phyloP scores from a whole-genome alignment of 2,113 vertebrate species.

The Alectura lathami region DNA sequence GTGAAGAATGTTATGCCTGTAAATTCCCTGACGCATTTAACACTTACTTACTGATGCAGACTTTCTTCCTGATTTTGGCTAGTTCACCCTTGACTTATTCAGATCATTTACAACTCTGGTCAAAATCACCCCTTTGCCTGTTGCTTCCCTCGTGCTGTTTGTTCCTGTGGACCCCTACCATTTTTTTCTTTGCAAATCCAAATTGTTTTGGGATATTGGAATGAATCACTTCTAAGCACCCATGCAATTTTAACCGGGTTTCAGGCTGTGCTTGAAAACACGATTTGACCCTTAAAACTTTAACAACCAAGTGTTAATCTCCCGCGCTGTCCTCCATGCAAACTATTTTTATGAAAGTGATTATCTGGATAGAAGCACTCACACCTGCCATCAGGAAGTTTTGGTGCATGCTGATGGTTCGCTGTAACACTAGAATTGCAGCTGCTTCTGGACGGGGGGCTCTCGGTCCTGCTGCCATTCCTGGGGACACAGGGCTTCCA shows the following conservation, averaged over 20 bases:
- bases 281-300: neutral
- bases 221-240: neutral
- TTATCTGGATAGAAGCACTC: neutral
- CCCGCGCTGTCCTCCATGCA: neutral
- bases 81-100: neutral
- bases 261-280: neutral
- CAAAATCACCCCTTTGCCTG: neutral
- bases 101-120: neutral
- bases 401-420: neutral
- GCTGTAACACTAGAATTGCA: constrained; percentile 49
- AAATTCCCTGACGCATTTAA: neutral
- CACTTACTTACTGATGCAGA: neutral
- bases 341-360: constrained; percentile 41
- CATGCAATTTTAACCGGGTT: neutral
- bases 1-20: neutral
- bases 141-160: neutral
- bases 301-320: constrained; percentile 14
- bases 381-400: constrained; percentile 50
- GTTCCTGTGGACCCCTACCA: neutral
- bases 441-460: neutral
- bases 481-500: neutral
- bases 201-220: neutral
- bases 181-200: neutral
- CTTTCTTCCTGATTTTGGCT: neutral
- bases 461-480: neutral